A percentile compares a stretch with the other conserved stretches of the same genome.
phyloP scores from a whole-genome alignment of 2,888 invertebrate species.

The Eupithecia pulchellata region DNA sequence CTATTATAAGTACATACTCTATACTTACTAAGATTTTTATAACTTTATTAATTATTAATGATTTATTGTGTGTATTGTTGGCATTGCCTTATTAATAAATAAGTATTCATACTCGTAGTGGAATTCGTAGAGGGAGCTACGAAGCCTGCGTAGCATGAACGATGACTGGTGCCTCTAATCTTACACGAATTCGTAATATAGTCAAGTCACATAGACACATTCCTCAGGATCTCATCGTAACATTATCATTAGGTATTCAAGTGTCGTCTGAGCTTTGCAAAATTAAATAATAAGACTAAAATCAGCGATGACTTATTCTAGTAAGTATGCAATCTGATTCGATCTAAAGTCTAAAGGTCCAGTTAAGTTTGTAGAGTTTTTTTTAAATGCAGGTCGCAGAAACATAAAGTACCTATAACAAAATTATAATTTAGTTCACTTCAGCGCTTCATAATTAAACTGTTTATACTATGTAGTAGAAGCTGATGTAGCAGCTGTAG shows the following conservation, averaged over 20 bases:
- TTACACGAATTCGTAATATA: slow-evolving; percentile 26
- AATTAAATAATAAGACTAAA: slow-evolving; percentile 50
- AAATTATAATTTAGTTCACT: not conserved
- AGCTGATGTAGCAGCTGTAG: not conserved
- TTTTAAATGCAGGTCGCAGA: not conserved
- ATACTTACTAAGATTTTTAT: no score
- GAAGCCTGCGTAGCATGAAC: not conserved
- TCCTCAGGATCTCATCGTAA: slow-evolving; percentile 28
- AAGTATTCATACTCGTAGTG: not conserved
- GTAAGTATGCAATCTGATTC: slow-evolving; percentile 30
- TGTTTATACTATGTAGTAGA: not conserved
- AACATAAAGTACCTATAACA: not conserved
- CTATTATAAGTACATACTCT: no score
- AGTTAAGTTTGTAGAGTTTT: not conserved
- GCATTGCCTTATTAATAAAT: no score
- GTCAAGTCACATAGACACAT: slow-evolving; percentile 33
- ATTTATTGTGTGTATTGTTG: no score
- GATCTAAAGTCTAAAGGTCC: slow-evolving; percentile 26
- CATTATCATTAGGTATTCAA: slow-evolving; percentile 50
- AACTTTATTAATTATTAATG: no score
- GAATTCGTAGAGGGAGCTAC: not conserved
- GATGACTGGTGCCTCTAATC: slow-evolving; percentile 1
- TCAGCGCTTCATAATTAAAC: not conserved
- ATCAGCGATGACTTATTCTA: slow-evolving; percentile 48
- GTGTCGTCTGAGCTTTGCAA: slow-evolving; percentile 42